Conservation (phyloP, 2,113 vertebrate species). For the Sylvia atricapilla region DNA sequence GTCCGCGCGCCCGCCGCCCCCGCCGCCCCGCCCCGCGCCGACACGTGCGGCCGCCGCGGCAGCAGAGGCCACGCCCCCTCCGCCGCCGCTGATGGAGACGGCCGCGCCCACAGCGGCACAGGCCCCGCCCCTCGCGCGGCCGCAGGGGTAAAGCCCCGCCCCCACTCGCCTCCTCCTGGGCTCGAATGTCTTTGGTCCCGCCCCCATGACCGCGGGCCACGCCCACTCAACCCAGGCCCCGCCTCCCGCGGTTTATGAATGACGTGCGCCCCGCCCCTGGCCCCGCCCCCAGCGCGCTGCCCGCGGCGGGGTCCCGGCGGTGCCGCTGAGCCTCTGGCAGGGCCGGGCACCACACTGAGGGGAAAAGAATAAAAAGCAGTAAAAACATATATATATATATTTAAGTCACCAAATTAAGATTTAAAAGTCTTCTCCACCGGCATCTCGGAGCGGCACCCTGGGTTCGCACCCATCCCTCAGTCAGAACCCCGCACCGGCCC, state of each 20-base stretch:
- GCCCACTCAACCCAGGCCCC: fast-evolving
- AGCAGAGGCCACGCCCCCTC: too few relatives aligned
- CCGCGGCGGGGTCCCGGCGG: neutral
- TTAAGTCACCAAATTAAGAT: neutral
- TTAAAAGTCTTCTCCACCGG: neutral
- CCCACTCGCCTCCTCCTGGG: too few relatives aligned
- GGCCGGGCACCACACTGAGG: neutral
- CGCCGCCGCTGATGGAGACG: too few relatives aligned
- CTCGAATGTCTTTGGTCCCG: neutral
- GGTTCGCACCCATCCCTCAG: neutral
- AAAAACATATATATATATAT: too few relatives aligned
- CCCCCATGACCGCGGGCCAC: neutral
- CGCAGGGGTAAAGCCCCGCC: neutral
- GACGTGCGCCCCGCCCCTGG: too few relatives aligned
- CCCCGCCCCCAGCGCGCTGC: neutral
- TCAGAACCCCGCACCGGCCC: neutral
- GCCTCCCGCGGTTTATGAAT: neutral
- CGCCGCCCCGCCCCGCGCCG: too few relatives aligned
- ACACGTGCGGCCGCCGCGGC: too few relatives aligned
- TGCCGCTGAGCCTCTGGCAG: neutral
- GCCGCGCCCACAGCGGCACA: too few relatives aligned
- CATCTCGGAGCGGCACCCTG: neutral
- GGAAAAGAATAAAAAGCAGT: neutral
- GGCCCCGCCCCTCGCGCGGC: too few relatives aligned
- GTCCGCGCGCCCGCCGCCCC: too few relatives aligned